These are phyloP conservation scores for Tetropium fuscum DNA, from an alignment of 2,888 invertebrate species.

Conservation along the genomic window DNA sequence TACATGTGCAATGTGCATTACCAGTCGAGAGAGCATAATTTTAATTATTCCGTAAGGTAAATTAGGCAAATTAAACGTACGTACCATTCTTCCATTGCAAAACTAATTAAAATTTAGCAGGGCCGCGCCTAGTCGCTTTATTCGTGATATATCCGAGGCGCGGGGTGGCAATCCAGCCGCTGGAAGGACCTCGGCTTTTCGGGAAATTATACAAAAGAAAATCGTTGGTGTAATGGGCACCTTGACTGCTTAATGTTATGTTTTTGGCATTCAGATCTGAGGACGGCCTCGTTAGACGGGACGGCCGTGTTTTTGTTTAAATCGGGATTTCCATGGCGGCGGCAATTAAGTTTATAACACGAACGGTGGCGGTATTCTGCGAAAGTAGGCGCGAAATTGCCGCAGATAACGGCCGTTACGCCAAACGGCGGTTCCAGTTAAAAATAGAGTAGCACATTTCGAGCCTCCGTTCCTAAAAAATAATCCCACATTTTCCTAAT, in stretches of 20 bases:
- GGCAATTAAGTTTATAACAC: not conserved
- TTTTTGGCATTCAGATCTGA: constrained; percentile 10
- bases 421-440: too few species aligned
- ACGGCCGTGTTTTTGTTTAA: constrained; percentile 11
- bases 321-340: not conserved
- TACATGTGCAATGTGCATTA: too few species aligned
- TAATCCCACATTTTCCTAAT: too few species aligned
- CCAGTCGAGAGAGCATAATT: not conserved
- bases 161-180: not conserved
- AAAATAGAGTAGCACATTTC: too few species aligned
- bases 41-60: constrained; percentile 6
- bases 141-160: constrained; percentile 1
- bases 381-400: too few species aligned
- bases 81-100: constrained; percentile 13
- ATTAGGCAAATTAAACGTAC: constrained; percentile 9
- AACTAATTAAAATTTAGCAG: constrained; percentile 16
- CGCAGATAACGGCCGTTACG: too few species aligned
- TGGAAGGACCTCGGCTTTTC: constrained; percentile 3
- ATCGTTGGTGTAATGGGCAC: constrained; percentile 13
- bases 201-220: constrained; percentile 9
- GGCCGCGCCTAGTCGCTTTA: not conserved
- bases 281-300: constrained; percentile 1
- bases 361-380: not conserved
- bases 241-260: constrained; percentile 15
- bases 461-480: too few species aligned